These are phyloP conservation scores for Drosophila saltans DNA, from an alignment of 1,140 invertebrate genomes.

Conservation along the genomic window DNA sequence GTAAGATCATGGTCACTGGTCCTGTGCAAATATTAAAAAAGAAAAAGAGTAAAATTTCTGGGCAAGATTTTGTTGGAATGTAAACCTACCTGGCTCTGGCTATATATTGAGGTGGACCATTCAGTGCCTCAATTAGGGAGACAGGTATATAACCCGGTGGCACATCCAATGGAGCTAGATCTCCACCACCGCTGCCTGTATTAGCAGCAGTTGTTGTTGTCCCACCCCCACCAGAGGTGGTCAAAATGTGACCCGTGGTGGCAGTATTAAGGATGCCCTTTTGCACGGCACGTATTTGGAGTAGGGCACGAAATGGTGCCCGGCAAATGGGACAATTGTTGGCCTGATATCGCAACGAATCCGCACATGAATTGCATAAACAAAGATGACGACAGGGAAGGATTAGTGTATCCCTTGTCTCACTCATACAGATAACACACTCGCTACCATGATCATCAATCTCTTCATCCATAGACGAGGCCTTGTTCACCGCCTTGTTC, in stretches of 20 bases:
- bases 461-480: constrained; percentile 91
- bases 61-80: background rate
- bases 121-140: constrained; percentile 98
- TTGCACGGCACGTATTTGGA: constrained; percentile 97
- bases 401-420: constrained; percentile 98
- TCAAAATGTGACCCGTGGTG: constrained; percentile 68
- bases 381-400: constrained; percentile 99
- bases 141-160: constrained; percentile 97
- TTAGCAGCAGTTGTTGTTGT: background rate
- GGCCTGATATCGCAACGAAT: constrained; percentile 97
- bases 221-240: background rate
- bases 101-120: constrained; percentile 89
- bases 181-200: constrained; percentile 37
- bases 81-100: constrained; percentile 49
- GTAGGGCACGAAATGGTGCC: constrained; percentile 96
- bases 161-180: constrained; percentile 84
- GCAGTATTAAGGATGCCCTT: constrained; percentile 87
- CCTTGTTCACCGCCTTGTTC: constrained; percentile 90
- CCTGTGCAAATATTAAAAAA: constrained; percentile 9
- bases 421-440: constrained; percentile 99
- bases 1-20: constrained; percentile 49
- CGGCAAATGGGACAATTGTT: constrained; percentile 99
- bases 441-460: constrained; percentile 98
- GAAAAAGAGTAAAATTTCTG: background rate
- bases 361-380: constrained; percentile 98